phyloP scores from a whole-genome alignment of 2,113 vertebrate genomes.

The Tragelaphus strepsiceros region DNA sequence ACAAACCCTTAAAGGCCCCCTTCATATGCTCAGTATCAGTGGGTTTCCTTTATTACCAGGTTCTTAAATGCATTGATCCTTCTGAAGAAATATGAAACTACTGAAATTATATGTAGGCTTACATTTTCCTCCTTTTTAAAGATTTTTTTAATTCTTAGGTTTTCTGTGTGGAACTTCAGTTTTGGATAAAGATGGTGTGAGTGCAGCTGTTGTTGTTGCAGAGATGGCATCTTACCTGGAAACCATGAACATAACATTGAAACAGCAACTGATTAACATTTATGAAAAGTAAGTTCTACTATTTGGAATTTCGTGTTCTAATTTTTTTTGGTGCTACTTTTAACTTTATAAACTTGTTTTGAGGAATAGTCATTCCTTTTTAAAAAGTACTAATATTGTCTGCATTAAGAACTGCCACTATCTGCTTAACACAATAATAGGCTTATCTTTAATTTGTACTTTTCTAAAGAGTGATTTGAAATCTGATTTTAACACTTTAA shows the following conservation, averaged over 20 bases:
- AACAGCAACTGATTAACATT: constrained; percentile 85
- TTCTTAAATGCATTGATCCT: background rate
- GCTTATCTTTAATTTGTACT: background rate
- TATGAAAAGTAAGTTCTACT: constrained; percentile 86
- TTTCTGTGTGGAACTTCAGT: constrained; percentile 92
- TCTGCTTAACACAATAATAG: background rate
- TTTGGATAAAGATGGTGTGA: constrained; percentile 96
- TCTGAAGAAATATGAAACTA: background rate
- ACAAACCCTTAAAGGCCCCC: background rate
- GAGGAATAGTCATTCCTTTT: background rate
- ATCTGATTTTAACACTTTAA: constrained; percentile 53
- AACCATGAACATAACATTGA: constrained; percentile 80
- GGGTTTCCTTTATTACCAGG: background rate
- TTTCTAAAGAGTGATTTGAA: background rate
- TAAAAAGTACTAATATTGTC: constrained; percentile 29
- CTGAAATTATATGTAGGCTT: background rate
- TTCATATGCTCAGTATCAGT: background rate
- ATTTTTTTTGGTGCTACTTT: background rate
- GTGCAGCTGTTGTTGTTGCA: constrained; percentile 89
- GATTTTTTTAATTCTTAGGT: constrained; percentile 76
- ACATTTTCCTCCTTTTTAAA: background rate
- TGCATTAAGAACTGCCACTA: background rate
- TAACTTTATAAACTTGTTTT: constrained; percentile 27
- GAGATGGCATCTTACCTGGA: constrained; percentile 93
- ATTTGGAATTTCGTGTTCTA: background rate